phyloP scores from a whole-genome alignment of 2,797 vertebrate genomes.

The Lepidocolaptes lacrymiger region DNA sequence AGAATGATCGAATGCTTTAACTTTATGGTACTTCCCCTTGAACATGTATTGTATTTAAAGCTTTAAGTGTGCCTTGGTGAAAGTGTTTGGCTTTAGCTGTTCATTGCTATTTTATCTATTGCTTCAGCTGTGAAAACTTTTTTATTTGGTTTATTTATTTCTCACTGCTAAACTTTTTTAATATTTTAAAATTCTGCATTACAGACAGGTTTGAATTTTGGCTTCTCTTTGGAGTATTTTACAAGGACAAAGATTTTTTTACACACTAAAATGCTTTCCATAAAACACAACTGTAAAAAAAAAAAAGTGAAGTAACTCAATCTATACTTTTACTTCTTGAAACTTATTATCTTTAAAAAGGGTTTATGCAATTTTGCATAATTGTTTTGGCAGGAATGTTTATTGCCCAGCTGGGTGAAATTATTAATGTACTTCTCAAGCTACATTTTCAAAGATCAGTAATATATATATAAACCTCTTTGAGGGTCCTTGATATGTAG shows the following conservation, averaged over 20 bases:
- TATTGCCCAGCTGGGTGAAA: slow-evolving; percentile 85
- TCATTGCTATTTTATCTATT: slow-evolving; percentile 2
- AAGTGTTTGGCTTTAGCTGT: slow-evolving; percentile 4
- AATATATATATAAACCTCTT: slow-evolving; percentile 39
- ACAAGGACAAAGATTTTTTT: slow-evolving; percentile 29
- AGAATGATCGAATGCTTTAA: not conserved
- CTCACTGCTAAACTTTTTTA: not conserved
- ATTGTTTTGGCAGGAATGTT: slow-evolving; percentile 78
- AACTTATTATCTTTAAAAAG: slow-evolving; percentile 45
- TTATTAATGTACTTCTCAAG: slow-evolving; percentile 77
- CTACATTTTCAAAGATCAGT: slow-evolving; percentile 68
- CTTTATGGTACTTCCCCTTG: not conserved
- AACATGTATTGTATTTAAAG: not conserved
- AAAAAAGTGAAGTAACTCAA: not conserved
- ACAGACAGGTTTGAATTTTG: slow-evolving; percentile 39
- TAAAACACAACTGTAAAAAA: slow-evolving; percentile 24
- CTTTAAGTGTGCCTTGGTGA: not conserved
- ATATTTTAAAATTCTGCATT: not conserved
- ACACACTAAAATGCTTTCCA: slow-evolving; percentile 11
- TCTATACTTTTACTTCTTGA: slow-evolving; percentile 32
- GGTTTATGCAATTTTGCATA: slow-evolving; percentile 78
- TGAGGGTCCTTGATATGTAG: slow-evolving; percentile 35
- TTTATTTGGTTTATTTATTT: slow-evolving; percentile 14
- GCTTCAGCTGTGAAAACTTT: slow-evolving; percentile 9
- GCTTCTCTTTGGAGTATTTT: slow-evolving; percentile 32